Evolutionary conservation across 2,797 vertebrate species (phyloP).

Genomic region (Sebastes aleutianus): DNA sequence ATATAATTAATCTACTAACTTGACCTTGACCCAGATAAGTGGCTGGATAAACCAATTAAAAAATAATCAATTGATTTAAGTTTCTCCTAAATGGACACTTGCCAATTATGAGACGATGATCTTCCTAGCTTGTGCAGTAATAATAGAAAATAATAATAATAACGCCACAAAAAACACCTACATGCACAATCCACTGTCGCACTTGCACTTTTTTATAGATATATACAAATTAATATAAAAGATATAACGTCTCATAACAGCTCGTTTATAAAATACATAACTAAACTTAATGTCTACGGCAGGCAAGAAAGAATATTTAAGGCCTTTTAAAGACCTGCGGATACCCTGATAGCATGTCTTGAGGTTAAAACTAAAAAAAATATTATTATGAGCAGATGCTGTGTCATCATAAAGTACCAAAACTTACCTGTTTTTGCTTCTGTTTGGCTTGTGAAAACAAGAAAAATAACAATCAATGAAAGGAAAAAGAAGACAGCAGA

Average conservation of each 20-base stretch:
- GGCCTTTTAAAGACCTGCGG: background rate
- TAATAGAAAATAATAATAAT: background rate
- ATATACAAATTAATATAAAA: background rate
- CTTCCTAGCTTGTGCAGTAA: background rate
- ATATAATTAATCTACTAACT: background rate
- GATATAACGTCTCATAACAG: background rate
- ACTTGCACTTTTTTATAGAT: background rate
- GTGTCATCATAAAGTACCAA: background rate
- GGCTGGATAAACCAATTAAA: background rate
- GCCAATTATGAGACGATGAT: background rate
- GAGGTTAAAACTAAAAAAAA: background rate
- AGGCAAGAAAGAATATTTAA: background rate
- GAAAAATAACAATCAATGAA: slow-evolving; percentile 78
- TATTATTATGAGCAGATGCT: background rate
- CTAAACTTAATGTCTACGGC: background rate
- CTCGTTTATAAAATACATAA: background rate
- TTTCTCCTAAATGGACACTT: background rate
- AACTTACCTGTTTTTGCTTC: slow-evolving; percentile 98
- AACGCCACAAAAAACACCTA: background rate
- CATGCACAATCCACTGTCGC: background rate
- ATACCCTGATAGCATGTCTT: background rate
- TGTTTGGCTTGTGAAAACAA: slow-evolving; percentile 93
- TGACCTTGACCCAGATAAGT: background rate
- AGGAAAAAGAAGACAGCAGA: slow-evolving; percentile 9
- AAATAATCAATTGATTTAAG: background rate